phyloP scores from a whole-genome alignment of 2,888 invertebrate species.

The Chrysina gloriosa region DNA sequence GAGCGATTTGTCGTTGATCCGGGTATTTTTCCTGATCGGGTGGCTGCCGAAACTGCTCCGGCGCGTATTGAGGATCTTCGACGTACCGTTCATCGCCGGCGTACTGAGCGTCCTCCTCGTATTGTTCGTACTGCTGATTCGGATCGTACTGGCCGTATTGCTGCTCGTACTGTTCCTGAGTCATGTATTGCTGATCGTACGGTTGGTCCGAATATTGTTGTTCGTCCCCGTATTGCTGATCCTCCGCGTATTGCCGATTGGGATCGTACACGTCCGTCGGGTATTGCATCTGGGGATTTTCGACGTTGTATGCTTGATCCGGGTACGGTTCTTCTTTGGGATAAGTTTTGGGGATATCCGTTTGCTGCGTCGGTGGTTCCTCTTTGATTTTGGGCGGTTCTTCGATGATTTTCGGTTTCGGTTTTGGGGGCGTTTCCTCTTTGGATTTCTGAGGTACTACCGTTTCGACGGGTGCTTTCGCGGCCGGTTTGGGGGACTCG shows the following conservation, averaged over 20 bases:
- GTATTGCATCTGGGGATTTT: slow-evolving; percentile 31
- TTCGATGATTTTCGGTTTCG: slow-evolving; percentile 42
- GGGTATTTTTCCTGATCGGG: neutral
- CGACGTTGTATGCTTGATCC: slow-evolving; percentile 22
- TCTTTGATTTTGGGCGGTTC: slow-evolving; percentile 52
- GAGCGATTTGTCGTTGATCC: too few species aligned
- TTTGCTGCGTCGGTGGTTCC: neutral
- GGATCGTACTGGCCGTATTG: slow-evolving; percentile 50
- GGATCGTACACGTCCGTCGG: slow-evolving; percentile 43
- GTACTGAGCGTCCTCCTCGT: slow-evolving; percentile 46
- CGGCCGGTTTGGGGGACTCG: neutral
- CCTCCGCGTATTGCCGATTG: slow-evolving; percentile 45
- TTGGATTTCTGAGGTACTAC: slow-evolving; percentile 2
- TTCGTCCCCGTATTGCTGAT: slow-evolving; percentile 41
- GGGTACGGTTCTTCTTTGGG: slow-evolving; percentile 34
- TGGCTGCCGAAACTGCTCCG: slow-evolving; percentile 42
- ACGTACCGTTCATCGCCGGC: slow-evolving; percentile 57
- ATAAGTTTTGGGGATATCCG: slow-evolving; percentile 11
- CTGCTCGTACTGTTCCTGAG: slow-evolving; percentile 52
- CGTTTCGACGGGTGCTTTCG: slow-evolving; percentile 2
- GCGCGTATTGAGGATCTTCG: slow-evolving; percentile 56
- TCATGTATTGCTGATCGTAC: slow-evolving; percentile 45
- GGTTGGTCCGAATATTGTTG: slow-evolving; percentile 4
- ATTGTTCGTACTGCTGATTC: slow-evolving; percentile 50
- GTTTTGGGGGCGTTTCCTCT: slow-evolving; percentile 43